Percentiles rank a stretch among this genome's conserved stretches.
These are phyloP conservation scores for Numenius arquata DNA, from an alignment of 2,113 vertebrate species.

Conservation along the genomic window DNA sequence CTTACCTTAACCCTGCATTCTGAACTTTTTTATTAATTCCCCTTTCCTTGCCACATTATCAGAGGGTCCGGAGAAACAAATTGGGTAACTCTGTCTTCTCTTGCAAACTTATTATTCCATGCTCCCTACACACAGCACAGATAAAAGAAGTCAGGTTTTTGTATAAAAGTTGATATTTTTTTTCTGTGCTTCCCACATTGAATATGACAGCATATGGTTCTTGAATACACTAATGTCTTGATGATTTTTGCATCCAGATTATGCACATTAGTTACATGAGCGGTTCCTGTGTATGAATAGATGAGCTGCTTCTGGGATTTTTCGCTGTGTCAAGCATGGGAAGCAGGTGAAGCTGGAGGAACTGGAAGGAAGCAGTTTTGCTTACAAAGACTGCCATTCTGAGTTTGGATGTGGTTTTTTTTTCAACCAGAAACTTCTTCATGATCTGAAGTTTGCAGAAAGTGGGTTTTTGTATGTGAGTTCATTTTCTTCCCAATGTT, in stretches of 20 bases:
- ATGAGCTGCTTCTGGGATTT: slow-evolving; percentile 1
- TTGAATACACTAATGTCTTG: neutral
- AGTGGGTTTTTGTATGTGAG: neutral
- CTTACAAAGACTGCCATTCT: neutral
- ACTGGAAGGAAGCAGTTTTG: slow-evolving; percentile 4
- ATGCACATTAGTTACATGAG: neutral
- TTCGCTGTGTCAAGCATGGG: neutral
- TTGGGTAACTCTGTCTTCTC: neutral
- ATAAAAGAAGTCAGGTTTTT: neutral
- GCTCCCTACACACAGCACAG: neutral
- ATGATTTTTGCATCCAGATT: neutral
- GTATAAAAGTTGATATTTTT: neutral
- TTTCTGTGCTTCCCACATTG: neutral
- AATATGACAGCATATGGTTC: neutral
- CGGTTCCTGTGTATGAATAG: neutral
- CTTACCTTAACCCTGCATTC: neutral
- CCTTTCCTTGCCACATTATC: neutral
- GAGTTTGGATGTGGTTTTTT: neutral
- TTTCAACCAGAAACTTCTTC: neutral
- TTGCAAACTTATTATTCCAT: neutral
- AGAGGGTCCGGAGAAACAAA: neutral
- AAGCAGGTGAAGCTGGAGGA: slow-evolving; percentile 15
- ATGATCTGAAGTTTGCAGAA: neutral
- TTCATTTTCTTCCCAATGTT: neutral
- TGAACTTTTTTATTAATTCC: neutral